Evolutionary conservation across 1,140 invertebrate species (phyloP).

Genomic region (Drosophila kikkawai): DNA sequence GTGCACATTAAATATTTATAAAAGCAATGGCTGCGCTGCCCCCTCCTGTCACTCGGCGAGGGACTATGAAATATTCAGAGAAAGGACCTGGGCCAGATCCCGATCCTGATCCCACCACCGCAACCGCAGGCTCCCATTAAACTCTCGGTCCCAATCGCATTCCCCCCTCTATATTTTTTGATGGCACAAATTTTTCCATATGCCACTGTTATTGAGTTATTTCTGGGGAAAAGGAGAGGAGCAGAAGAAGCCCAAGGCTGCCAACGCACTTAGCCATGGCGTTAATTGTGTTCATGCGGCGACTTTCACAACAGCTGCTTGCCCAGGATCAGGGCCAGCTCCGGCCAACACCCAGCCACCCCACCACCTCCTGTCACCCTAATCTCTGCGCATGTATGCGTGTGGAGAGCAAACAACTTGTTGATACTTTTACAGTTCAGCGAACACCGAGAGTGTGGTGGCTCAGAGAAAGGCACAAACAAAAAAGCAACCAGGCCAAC

Average conservation of each 20-base stretch:
- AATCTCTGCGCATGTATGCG: slow-evolving; percentile 44
- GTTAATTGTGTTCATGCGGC: slow-evolving; percentile 72
- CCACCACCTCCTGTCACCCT: slow-evolving; percentile 8
- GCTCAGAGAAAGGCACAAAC: slow-evolving; percentile 17
- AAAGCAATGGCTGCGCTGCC: slow-evolving; percentile 47
- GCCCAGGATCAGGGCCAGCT: slow-evolving; percentile 25
- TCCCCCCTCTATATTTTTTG: slow-evolving; percentile 7
- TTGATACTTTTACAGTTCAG: slow-evolving; percentile 82
- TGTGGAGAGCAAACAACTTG: slow-evolving; percentile 79
- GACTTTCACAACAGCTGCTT: slow-evolving; percentile 67
- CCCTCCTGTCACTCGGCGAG: slow-evolving; percentile 14
- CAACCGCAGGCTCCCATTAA: slow-evolving; percentile 65
- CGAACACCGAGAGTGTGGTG: slow-evolving; percentile 57
- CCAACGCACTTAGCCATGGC: slow-evolving; percentile 45
- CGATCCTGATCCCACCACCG: slow-evolving; percentile 10
- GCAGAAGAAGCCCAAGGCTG: slow-evolving; percentile 37
- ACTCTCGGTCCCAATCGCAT: slow-evolving; percentile 11
- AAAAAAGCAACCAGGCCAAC: slow-evolving; percentile 46
- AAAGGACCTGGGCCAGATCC: slow-evolving; percentile 18
- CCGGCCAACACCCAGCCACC: slow-evolving; percentile 33
- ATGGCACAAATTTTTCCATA: slow-evolving; percentile 73
- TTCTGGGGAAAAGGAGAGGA: slow-evolving; percentile 26
- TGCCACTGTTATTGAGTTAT: slow-evolving; percentile 78
- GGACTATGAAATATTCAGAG: slow-evolving; percentile 54
- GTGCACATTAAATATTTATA: slow-evolving; percentile 67